Base-by-base conservation (phyloP, 2,888 invertebrate genomes). In the Drosophila sordidula region DNA sequence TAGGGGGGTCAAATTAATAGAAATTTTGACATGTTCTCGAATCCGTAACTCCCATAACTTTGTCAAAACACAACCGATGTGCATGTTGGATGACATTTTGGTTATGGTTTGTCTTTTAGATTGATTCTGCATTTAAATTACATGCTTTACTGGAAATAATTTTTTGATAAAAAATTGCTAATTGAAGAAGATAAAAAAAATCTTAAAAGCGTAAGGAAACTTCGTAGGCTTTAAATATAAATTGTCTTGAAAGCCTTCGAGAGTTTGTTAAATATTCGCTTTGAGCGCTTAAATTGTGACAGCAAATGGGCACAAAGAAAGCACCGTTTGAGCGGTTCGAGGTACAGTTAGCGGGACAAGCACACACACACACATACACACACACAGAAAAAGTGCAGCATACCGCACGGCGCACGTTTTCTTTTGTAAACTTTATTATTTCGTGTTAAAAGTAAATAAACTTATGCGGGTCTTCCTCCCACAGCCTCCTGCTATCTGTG, bases 391-490 rank as follows among this genome's bases (percentile, higher is more conserved):
- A 82, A 82, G 75, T 83, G 80, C 89, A 85, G 64, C 82, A 59
- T 54, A 66, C 55, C 71, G 68, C 83, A 59, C 56, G 71, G 85
- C 75, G 82, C 83, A 89, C 88, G 83, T 83, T 87, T 83, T 75
- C 89, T 72, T 89, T 83, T 85, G 88, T 83, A 83, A 83, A 83
- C 87, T 83, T 83, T 89, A 83, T 89, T 83, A 83, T 83, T 83
- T 89, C 89, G 83, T 89, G 83, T 85, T 83, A 89, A 83, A 83
- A 83, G 83, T 83, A 83, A 83, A 83, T 83, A 83, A 83, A 83
- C 83, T 89, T 89, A 83, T 77, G 70, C 70, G 59, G 81, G 87
- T 70, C 34, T 34, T 44, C 16, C 26, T 26, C 42, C 8, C 54
- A 5, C 34, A 29, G 18, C 3, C 38, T 46, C 34, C 49, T 12